Base-by-base conservation (phyloP, 1,140 invertebrate species). In the Musca domestica region DNA sequence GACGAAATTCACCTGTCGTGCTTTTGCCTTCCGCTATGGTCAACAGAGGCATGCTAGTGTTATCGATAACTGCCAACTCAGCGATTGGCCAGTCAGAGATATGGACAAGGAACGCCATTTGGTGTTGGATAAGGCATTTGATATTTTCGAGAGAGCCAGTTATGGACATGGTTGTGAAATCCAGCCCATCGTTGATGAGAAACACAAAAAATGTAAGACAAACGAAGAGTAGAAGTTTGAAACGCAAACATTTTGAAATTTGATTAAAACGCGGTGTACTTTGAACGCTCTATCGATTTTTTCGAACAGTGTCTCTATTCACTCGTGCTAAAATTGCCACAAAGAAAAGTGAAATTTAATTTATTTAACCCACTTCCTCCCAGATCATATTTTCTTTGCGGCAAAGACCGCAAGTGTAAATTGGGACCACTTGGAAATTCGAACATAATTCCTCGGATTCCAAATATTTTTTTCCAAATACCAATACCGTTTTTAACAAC, bases 81-180 rank as follows among this genome's bases (percentile, higher is more conserved):
- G 89, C 2, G 90, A 92, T 71, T 89, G 88, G 76, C 88, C 90
- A 0, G 87, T 85, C 5, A 81, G 85, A 2, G 86, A 92, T 65
- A 86, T 91, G 64, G 84, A 88, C 65, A 85, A 87, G 9, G 75
- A 80, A 4, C 74, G 78, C 0, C 87, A 89, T 66, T 82, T 90
- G 0, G 81, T 85, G 0, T 82, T 86, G 12, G 88, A 89, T 76
- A 76, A 82, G 0, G 85, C 87, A 0, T 90, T 90, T 47, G 91
- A 92, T 76, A 83, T 93, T 20, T 93, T 92, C 68, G 88, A 92
- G 64, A 82, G 91, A 51, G 91, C 90, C 0, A 92, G 91, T 76
- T 92, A 89, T 71, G 91, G 91, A 0, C 86, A 90, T 61, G 91
- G 91, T 1, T 92, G 91, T 70, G 90, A 92, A 77, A 86, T 89